Evolutionary conservation across 2,113 vertebrate genomes (phyloP), one percentile per base, ranked within the genome.

Genomic region (Syngnathoides biaculeatus): DNA sequence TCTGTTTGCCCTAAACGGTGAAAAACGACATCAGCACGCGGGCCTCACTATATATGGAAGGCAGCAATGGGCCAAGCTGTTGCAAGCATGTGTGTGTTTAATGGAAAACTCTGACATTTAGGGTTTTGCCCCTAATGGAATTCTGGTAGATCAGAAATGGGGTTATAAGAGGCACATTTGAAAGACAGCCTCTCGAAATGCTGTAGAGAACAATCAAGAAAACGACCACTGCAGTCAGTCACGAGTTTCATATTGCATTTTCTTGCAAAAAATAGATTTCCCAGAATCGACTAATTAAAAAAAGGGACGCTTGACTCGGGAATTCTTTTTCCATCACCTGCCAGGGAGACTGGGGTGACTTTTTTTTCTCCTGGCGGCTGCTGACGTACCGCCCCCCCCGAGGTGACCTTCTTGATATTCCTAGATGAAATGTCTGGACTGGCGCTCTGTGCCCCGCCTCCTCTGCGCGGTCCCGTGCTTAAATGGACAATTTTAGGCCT

Each of bases 11-110:
- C 68, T 26, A 47, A 71, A 79, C 45, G 24, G 59, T 38, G 56
- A 63, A 73, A 61, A 80, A 66, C 26, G 48, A 67, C 55, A 68
- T 60, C 9, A 47, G 67, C 67, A 77, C 72, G 69, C 43, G 40
- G 72, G 80, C 70, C 72, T 80, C 80, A 57, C 86, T 89, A 87
- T 88, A 88, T 87, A 88, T 84, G 84, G 88, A 84, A 80, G 67
- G 57, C 52, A 59, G 74, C 58, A 70, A 39, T 38, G 55, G 60
- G 53, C 15, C 22, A 40, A n/a, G 69, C 63, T 55, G 68, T 43
- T 70, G 67, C 56, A n/a, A 59, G 13, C 26, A 12, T 43, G 39
- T 24, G 45, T 52, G 74, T 66, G 47, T 79, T 73, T 58, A 72
- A 79, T 67, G 69, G 35, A 62, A 27, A 45, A 74, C 43, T 53